These are phyloP conservation scores for Griposia aprilina DNA, from an alignment of 2,888 invertebrate species.

Conservation along the genomic window DNA sequence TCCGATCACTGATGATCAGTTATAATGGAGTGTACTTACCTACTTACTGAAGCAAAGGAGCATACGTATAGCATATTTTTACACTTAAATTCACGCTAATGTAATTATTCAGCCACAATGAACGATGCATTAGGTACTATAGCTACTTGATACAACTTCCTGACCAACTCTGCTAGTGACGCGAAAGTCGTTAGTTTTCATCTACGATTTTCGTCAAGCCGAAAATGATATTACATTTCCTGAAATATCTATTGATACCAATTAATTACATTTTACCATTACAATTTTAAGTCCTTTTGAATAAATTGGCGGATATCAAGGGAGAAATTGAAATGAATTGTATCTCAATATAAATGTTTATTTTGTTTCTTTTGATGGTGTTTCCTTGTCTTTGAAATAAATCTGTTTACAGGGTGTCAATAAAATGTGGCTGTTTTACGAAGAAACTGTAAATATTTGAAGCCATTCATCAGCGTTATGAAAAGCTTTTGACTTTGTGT, in stretches of 20 bases:
- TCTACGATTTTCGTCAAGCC: conserved; percentile 13
- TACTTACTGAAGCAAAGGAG: too few species aligned
- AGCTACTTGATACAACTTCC: conserved; percentile 10
- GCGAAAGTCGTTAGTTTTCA: conserved; percentile 26
- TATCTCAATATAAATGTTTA: conserved; percentile 17
- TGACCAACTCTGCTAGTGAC: conserved; percentile 1
- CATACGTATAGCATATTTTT: background rate
- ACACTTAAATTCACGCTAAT: too few species aligned
- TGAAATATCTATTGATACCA: conserved; percentile 42
- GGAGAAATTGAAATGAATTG: conserved; percentile 28
- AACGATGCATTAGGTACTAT: conserved; percentile 3
- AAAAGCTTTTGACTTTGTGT: conserved; percentile 27
- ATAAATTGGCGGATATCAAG: conserved; percentile 17
- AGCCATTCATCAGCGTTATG: background rate
- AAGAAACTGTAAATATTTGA: conserved; percentile 27
- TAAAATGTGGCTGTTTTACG: conserved; percentile 32
- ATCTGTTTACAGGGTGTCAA: conserved; percentile 38
- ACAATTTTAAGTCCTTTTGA: conserved; percentile 1
- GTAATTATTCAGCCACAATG: too few species aligned
- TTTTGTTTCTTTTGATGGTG: conserved; percentile 16
- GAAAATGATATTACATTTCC: conserved; percentile 16
- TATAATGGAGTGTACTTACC: too few species aligned
- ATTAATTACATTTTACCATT: conserved; percentile 40
- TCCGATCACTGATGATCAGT: too few species aligned
- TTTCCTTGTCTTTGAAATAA: conserved; percentile 42